Evolutionary conservation across 2,797 vertebrate species (phyloP).

Genomic region (Craterocephalus amniculus): DNA sequence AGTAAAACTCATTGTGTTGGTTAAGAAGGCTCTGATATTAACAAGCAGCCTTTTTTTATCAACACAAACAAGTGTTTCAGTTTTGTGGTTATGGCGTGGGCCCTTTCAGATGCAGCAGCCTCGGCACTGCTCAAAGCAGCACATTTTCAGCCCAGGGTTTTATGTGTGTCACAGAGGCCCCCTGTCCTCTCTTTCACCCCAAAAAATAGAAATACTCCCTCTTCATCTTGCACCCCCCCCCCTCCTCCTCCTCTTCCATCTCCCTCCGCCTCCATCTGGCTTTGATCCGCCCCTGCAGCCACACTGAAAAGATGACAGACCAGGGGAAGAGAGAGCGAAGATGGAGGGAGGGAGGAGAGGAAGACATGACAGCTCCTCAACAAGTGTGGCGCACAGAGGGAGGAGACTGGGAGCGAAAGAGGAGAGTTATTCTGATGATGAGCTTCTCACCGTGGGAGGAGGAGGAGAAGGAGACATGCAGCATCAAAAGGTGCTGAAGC

Average conservation of each 20-base stretch:
- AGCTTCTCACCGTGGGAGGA: conserved; percentile 62
- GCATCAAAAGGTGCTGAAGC: conserved; percentile 66
- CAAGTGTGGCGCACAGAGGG: conserved; percentile 67
- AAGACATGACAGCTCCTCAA: conserved; percentile 82
- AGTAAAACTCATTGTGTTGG: not conserved
- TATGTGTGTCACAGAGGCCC: conserved; percentile 76
- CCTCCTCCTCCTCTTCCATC: conserved; percentile 23
- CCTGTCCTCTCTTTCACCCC: conserved; percentile 85
- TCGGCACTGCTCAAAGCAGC: conserved; percentile 37
- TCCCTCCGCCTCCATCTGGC: conserved; percentile 67
- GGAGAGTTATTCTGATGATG: conserved; percentile 67
- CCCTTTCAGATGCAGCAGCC: conserved; percentile 6
- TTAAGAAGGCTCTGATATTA: conserved; percentile 7
- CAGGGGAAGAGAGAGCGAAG: conserved; percentile 45
- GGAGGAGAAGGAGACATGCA: conserved; percentile 45
- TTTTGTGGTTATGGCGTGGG: conserved; percentile 1
- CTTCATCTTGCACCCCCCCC: conserved; percentile 51
- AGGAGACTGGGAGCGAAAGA: conserved; percentile 27
- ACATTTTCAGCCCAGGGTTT: conserved; percentile 52
- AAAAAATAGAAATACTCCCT: conserved; percentile 68
- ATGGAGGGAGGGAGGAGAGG: conserved; percentile 35
- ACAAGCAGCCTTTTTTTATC: conserved; percentile 3
- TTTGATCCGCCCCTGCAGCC: conserved; percentile 84
- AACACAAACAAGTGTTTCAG: not conserved
- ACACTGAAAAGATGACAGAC: conserved; percentile 76